Base-by-base conservation (phyloP, 2,113 vertebrate genomes). In the Gymnocephalus cernua region DNA sequence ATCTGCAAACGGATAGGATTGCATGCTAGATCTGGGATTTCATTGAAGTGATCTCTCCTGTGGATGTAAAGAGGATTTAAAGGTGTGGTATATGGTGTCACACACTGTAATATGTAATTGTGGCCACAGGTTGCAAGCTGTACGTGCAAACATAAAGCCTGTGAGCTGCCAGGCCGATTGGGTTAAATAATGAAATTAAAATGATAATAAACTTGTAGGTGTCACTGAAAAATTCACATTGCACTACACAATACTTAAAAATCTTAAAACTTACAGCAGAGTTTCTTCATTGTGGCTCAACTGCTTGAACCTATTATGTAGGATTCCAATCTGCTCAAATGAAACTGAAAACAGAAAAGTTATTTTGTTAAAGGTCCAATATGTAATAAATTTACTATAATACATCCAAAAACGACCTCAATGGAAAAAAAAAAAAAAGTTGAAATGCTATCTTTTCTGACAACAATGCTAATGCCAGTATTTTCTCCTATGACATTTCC, bases 1-100 rank as follows among this genome's bases (percentile, higher is more conserved):
- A 99, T 99, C 86, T 98, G 96, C 2, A 94, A 86, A 6, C 96
- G 86, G 80, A 99, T 98, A 0, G 98, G 98, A 84, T 99, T 99
- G 90, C 96, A 96, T 5, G 95, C 94, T 59, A 99, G 92, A 79
- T 99, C 97, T 0, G 96, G 94, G 59, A 99, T 95, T 27, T 89
- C 95, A 68, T 94, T 95, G n/a, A 99, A 96, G 73, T 98, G 92
- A 72, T 97, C 95, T 87, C 95, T 97, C 85, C 97, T 99, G 93
- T 11, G 85, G 62, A 73, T 27, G 4, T 6, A 72, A 51, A 74
- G 66, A 6, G 10, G 18, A 35, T 45, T 80, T 79, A 21, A 62
- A 65, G 63, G 78, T 50, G 67, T 62, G 77, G 25, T 13, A 19
- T 15, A 0, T 21, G 2, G 4, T 9, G 14, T 56, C 21, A 65